Evolutionary conservation across 2,113 vertebrate genomes (phyloP).

Genomic region (Syngnathoides biaculeatus): DNA sequence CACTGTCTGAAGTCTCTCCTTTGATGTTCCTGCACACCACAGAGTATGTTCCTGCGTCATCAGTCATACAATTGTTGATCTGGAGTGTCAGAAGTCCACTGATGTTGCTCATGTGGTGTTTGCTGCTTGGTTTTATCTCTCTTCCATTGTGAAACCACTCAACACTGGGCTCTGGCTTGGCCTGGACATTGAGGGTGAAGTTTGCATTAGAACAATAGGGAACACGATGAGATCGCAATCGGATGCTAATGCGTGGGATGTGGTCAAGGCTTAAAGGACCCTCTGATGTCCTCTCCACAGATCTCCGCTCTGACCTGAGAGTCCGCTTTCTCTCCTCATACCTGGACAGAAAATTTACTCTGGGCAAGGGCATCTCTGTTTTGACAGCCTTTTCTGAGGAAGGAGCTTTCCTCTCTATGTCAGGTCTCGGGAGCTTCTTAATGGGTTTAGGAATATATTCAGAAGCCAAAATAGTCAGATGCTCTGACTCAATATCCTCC

Average conservation of each 20-base stretch:
- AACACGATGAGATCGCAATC: conserved; percentile 93
- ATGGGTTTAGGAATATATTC: conserved; percentile 82
- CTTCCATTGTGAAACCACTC: conserved; percentile 92
- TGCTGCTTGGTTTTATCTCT: conserved; percentile 82
- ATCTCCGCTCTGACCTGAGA: conserved; percentile 87
- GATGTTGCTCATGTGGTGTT: conserved; percentile 83
- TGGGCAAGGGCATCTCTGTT: conserved; percentile 78
- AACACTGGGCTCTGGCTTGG: conserved; percentile 87
- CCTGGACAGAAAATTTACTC: conserved; percentile 89
- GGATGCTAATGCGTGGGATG: conserved; percentile 85
- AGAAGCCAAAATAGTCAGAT: conserved; percentile 70
- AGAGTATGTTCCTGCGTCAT: conserved; percentile 92
- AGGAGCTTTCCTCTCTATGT: conserved; percentile 73
- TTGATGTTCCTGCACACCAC: conserved; percentile 88
- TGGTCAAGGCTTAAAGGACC: conserved; percentile 93
- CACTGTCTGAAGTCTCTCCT: conserved; percentile 94
- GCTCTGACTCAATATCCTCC: conserved; percentile 73
- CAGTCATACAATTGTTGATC: conserved; percentile 83
- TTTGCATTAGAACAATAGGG: conserved; percentile 82
- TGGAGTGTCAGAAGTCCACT: conserved; percentile 91
- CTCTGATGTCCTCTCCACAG: conserved; percentile 81
- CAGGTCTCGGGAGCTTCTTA: conserved; percentile 72
- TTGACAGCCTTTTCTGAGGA: conserved; percentile 80
- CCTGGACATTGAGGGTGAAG: conserved; percentile 91
- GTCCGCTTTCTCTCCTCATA: conserved; percentile 93